phyloP scores from a whole-genome alignment of 2,113 vertebrate genomes.

The Clarias batrachus region DNA sequence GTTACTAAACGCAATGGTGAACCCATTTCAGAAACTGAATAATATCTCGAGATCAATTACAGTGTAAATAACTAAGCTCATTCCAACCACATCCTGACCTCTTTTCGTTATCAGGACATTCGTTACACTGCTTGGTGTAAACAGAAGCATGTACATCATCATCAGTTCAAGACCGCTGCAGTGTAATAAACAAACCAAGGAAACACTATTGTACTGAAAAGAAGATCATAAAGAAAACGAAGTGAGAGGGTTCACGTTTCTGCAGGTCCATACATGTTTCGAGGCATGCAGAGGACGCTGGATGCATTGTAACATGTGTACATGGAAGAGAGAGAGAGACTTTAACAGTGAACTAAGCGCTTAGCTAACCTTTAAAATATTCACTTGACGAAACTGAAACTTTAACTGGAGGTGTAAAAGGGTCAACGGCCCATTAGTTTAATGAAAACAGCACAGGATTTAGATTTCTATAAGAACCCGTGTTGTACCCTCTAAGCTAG shows the following conservation, averaged over 20 bases:
- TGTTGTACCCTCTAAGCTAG: background rate
- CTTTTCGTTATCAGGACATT: background rate
- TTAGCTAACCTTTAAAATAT: background rate
- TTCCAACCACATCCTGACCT: background rate
- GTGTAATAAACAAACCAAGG: background rate
- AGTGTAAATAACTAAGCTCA: background rate
- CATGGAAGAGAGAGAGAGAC: background rate
- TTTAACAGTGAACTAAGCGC: background rate
- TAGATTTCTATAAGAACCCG: background rate
- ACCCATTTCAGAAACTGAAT: background rate
- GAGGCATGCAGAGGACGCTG: background rate
- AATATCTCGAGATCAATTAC: background rate
- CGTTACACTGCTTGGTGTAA: background rate
- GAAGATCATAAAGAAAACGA: background rate
- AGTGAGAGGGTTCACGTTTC: background rate
- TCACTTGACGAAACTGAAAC: background rate
- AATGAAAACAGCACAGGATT: background rate
- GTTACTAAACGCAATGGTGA: background rate
- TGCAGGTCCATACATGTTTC: background rate
- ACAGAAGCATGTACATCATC: background rate
- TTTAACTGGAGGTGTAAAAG: background rate
- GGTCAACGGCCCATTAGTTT: background rate
- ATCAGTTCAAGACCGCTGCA: no score
- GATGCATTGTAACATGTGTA: background rate
- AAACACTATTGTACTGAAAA: background rate